Percentiles rank a stretch among this genome's conserved stretches.
Conservation (phyloP, 2,888 invertebrate species). For the Drosophila phalerata region DNA sequence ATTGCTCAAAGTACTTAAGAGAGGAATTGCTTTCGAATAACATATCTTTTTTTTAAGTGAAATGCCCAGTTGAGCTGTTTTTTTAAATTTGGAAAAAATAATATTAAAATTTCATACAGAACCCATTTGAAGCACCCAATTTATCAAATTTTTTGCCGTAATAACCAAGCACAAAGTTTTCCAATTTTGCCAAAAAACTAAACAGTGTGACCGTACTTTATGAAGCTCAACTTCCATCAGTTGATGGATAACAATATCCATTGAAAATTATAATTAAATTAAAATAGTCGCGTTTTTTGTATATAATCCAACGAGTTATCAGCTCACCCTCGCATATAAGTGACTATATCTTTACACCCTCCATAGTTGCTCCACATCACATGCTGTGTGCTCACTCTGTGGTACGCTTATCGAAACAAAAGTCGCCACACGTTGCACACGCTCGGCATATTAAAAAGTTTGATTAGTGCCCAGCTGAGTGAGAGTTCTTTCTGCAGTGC, state of each 20-base stretch:
- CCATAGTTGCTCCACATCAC: slow-evolving; percentile 5
- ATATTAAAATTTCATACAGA: too few species aligned
- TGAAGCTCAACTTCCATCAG: not conserved
- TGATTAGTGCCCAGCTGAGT: slow-evolving; percentile 71
- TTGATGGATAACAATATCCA: not conserved
- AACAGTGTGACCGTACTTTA: not conserved
- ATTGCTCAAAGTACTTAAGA: too few species aligned
- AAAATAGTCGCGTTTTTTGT: not conserved
- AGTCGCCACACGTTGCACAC: slow-evolving; percentile 71
- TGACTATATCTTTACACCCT: not conserved
- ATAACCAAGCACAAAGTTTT: not conserved
- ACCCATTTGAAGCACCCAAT: too few species aligned
- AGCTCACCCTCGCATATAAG: not conserved
- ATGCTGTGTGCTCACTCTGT: slow-evolving; percentile 23
- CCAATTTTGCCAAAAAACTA: not conserved
- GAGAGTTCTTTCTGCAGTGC: slow-evolving; percentile 11
- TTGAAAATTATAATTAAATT: not conserved
- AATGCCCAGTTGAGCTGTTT: too few species aligned
- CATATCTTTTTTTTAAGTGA: too few species aligned
- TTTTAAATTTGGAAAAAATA: too few species aligned
- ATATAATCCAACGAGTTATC: not conserved
- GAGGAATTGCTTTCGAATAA: too few species aligned
- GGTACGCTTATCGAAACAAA: slow-evolving; percentile 60
- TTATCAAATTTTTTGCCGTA: too few species aligned
- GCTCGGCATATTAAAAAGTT: slow-evolving; percentile 75